Evolutionary conservation across 2,113 vertebrate species (phyloP), one percentile per base, ranked within the genome.

Genomic region (Callipepla californica): DNA sequence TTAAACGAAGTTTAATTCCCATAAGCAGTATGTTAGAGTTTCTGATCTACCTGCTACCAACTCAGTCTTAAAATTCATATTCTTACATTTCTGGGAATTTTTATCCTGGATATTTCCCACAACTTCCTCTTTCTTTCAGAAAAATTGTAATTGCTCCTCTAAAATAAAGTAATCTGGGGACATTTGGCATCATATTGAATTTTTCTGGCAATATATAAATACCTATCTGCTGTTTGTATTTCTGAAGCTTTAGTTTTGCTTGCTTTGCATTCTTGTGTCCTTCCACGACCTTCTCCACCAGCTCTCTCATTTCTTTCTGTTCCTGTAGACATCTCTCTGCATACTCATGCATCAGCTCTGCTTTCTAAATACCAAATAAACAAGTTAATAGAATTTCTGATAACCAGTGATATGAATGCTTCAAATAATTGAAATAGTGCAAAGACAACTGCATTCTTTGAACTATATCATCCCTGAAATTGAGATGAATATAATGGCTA

Each of bases 151-250:
- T 26, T 75, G 16, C 57, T 26, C 22, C 22, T 30, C 18, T 83
- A 63, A 95, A 78, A 82, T 28, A 10, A 93, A 72, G 13, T 23
- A 50, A 63, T 78, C 9, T 53, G 22, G 47, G 57, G 21, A 66
- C 47, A 83, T 76, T 86, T 72, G 51, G 10, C 47, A 91, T 45
- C 5, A 66, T 22, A 17, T 91, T 13, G 32, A 3, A 55, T 63
- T 80, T 76, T 82, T 61, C 20, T 80, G 23, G 16, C 21, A 80
- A 62, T 57, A 44, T 51, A 59, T 13, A 38, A 53, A 7, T 98
- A 99, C 99, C 99, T 95, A 98, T 98, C 59, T 94, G 97, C 74
- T 96, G 98, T 59, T 99, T 99, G 91, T 96, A 87, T 88, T 98
- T 98, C 79, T 97, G 96, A 30, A 99, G 94, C 91, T 97, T 98